Base-by-base conservation (phyloP, 1,140 invertebrate species). In the Drosophila carrolli region DNA sequence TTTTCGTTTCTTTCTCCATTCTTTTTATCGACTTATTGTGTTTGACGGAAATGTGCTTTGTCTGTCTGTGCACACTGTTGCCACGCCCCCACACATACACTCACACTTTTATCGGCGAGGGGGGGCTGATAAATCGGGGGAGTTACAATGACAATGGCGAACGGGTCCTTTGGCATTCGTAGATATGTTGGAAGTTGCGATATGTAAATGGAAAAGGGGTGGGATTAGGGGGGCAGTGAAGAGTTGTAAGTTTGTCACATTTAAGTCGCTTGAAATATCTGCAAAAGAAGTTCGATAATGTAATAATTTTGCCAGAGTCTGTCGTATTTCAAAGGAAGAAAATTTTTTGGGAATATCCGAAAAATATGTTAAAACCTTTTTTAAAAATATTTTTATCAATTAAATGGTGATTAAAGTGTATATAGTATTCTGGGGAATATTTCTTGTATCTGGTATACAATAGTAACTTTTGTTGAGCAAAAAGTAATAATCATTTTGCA, bases 21-120 rank as follows among this genome's bases (percentile, higher is more conserved):
- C 55, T 50, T 70, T 75, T 83, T 83, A 83, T 83, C 81, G 81
- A 83, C 81, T 83, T 83, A 83, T 83, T 82, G 79, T 82, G 79
- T 81, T 82, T 82, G 79, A 60, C 58, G 78, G 63, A 80, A 80
- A 76, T 78, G 73, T 81, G 78, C 66, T 81, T 81, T 77, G 79
- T 73, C 78, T 72, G 60, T 73, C 60, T 66, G 40, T 53, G 19
- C 16, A 35, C 13, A 19, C 14, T 11, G 13, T 14, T 23, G 40
- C 55, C 72, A 43, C 57, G 43, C 51, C 41, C 32, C 5, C 55
- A n/a, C 43, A 19, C 35, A 27, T 23, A n/a, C 9, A 11, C 48
- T 27, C 43, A 48, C 43, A 40, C 40, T 37, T 61, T 27, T 78
- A 57, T 71, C 67, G 44, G 37, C 10, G 38, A 38, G 56, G 54